Percentiles rank a stretch among this genome's conserved stretches.
phyloP scores from a whole-genome alignment of 2,888 invertebrate genomes.

The Ommatoiulus sabulosus region DNA sequence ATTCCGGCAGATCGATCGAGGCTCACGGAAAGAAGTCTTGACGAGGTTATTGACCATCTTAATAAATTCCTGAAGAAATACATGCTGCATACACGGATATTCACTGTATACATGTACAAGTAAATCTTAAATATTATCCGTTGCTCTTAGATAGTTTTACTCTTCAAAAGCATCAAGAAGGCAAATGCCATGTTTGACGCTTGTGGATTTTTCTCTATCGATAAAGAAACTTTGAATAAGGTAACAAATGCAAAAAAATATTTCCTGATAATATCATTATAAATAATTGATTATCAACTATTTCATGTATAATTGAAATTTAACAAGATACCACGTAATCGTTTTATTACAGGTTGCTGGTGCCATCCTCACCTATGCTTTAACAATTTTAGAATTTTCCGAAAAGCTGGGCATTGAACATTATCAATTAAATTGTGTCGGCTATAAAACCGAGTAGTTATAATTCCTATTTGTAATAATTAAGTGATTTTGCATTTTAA shows the following conservation, averaged over 20 bases:
- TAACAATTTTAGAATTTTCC: background rate
- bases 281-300: background rate
- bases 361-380: background rate
- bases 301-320: too few species aligned
- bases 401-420: background rate
- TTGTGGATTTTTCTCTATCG: background rate
- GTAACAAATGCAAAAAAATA: background rate
- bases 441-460: too few species aligned
- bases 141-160: too few species aligned
- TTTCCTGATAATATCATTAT: background rate
- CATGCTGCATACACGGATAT: too few species aligned
- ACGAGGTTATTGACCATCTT: background rate
- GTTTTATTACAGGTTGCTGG: background rate
- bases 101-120: too few species aligned
- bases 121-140: too few species aligned
- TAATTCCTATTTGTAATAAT: too few species aligned
- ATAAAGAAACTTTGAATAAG: background rate
- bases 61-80: too few species aligned
- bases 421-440: too few species aligned
- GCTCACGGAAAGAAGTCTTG: background rate
- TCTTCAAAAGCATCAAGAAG: background rate
- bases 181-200: background rate
- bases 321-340: too few species aligned
- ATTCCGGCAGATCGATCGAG: background rate
- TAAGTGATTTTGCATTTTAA: too few species aligned